phyloP scores from a whole-genome alignment of 1,140 invertebrate species.

The Bursaphelenchus mucronatus region DNA sequence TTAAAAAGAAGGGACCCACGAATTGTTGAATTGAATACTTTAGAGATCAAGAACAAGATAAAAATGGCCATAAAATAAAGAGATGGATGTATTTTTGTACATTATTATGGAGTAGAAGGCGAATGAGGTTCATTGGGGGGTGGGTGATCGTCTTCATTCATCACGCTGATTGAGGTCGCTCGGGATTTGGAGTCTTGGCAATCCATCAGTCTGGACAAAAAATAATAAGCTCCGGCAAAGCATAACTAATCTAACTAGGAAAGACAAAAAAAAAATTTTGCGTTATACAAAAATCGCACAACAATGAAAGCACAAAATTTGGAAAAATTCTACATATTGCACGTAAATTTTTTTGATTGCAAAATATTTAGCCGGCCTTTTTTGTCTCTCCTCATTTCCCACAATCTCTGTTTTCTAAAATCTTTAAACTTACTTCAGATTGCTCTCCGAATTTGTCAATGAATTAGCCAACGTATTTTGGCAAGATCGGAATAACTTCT shows the following conservation, averaged over 20 bases:
- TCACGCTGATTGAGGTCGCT: slow-evolving; percentile 16
- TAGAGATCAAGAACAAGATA: neutral
- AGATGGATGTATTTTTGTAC: slow-evolving; percentile 3
- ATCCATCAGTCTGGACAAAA: slow-evolving; percentile 26
- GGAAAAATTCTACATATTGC: neutral
- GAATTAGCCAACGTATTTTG: slow-evolving; percentile 31
- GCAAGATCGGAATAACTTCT: slow-evolving; percentile 22
- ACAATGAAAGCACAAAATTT: neutral
- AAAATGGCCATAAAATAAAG: neutral
- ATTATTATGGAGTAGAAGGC: neutral
- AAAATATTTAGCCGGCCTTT: slow-evolving; percentile 3
- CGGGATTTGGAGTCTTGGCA: slow-evolving; percentile 5
- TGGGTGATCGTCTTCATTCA: neutral
- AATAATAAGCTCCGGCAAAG: neutral
- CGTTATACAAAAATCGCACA: neutral
- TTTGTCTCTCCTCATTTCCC: neutral
- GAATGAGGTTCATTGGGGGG: neutral
- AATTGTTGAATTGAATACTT: neutral
- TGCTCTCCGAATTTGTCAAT: slow-evolving; percentile 40
- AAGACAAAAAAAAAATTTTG: neutral
- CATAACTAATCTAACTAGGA: neutral
- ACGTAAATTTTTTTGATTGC: neutral
- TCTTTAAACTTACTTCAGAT: slow-evolving; percentile 31
- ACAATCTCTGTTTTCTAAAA: slow-evolving; percentile 15
- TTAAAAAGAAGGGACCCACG: neutral